Evolutionary conservation across 2,797 vertebrate genomes (phyloP).

Genomic region (Hirundo rustica): DNA sequence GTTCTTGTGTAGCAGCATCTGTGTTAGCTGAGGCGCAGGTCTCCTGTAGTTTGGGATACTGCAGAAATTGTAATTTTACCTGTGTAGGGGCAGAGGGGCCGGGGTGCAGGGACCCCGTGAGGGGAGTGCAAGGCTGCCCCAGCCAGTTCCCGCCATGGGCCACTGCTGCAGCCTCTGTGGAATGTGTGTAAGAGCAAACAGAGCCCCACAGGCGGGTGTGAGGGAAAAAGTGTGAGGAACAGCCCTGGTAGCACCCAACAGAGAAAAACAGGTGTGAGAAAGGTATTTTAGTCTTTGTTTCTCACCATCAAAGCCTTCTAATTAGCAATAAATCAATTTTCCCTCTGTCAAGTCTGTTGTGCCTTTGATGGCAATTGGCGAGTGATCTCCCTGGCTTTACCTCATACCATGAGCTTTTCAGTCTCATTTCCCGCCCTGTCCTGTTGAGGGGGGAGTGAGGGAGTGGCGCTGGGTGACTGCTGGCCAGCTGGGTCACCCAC

Average conservation of each 20-base stretch:
- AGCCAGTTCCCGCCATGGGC: rapidly evolving
- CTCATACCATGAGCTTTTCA: neutral
- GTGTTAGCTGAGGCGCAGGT: neutral
- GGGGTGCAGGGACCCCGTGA: neutral
- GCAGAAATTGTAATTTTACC: neutral
- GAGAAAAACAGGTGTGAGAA: neutral
- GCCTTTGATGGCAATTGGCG: neutral
- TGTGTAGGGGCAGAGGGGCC: neutral
- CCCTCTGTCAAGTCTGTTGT: neutral
- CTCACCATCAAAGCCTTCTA: neutral
- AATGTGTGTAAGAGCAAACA: rapidly evolving
- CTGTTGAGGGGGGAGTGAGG: neutral
- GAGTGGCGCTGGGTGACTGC: rapidly evolving
- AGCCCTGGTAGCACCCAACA: neutral
- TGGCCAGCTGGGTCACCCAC: neutral
- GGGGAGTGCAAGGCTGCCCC: neutral
- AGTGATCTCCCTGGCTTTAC: neutral
- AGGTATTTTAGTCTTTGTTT: neutral
- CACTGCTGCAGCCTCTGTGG: neutral
- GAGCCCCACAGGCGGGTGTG: rapidly evolving
- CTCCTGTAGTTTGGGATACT: neutral
- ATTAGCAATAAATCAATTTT: neutral
- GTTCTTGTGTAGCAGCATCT: neutral
- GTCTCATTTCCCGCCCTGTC: neutral
- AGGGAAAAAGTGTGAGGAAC: neutral